Evolutionary conservation across 35 echinoderm and acorn worm species (phyloP).

Genomic region (Apostichopus californicus): DNA sequence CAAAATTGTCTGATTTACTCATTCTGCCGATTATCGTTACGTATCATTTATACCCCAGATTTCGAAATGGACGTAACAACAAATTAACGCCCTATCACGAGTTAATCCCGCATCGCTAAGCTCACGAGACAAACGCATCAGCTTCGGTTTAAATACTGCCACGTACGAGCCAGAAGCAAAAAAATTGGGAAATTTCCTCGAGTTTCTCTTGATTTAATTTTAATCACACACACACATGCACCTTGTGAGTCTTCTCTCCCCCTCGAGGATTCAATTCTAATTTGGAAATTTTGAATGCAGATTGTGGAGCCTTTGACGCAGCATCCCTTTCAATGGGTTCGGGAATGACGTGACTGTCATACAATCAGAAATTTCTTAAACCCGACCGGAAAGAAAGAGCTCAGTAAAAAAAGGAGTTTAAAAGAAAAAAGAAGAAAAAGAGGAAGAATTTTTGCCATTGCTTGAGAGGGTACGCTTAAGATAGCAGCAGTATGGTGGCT

Average conservation of each 20-base stretch:
- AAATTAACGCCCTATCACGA: not conserved
- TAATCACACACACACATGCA: conserved; percentile 16
- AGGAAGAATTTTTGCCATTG: not conserved
- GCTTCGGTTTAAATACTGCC: not conserved
- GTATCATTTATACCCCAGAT: too few relatives aligned
- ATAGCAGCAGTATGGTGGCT: not conserved
- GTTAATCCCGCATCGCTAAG: not conserved
- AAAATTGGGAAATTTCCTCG: not conserved
- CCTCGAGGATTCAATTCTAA: conserved; percentile 41
- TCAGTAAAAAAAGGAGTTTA: not conserved
- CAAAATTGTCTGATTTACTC: too few relatives aligned
- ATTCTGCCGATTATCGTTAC: too few relatives aligned
- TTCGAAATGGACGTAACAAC: not conserved
- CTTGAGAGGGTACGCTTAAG: not conserved
- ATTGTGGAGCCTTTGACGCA: not conserved
- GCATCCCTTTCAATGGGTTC: not conserved
- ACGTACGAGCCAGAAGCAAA: not conserved
- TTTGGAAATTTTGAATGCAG: conserved; percentile 40
- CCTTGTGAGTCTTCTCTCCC: not conserved
- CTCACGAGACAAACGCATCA: not conserved
- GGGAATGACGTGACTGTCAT: conserved; percentile 5
- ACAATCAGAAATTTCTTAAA: conserved; percentile 2
- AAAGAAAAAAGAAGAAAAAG: not conserved
- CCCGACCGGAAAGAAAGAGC: not conserved
- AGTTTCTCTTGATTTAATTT: conserved; percentile 37